phyloP scores from a whole-genome alignment of 2,888 invertebrate species.

The Lissocephala sabroskyi region DNA sequence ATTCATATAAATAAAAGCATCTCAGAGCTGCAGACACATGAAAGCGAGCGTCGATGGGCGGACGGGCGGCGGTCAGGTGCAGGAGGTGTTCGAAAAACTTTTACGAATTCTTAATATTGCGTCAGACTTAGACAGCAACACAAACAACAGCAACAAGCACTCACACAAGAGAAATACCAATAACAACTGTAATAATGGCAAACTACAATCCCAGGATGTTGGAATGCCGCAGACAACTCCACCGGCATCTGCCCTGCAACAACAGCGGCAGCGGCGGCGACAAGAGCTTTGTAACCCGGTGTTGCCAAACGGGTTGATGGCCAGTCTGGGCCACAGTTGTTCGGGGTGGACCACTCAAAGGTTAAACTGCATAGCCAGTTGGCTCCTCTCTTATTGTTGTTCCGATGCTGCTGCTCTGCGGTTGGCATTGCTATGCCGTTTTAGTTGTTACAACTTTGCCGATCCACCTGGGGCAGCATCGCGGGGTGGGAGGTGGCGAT shows the following conservation, averaged over 20 bases:
- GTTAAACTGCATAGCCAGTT: conserved; percentile 34
- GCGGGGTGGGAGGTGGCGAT: background rate
- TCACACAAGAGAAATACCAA: conserved; percentile 30
- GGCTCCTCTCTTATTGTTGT: too few species aligned
- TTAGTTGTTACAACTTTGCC: conserved; percentile 35
- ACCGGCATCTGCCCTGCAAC: conserved; percentile 28
- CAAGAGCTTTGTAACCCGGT: too few species aligned
- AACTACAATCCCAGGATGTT: too few species aligned
- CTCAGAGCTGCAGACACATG: conserved; percentile 57
- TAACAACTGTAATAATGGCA: conserved; percentile 48
- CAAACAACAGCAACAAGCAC: conserved; percentile 31
- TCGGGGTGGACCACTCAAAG: conserved; percentile 47
- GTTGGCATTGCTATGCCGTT: background rate
- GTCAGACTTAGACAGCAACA: conserved; percentile 16
- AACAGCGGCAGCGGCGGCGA: conserved; percentile 46
- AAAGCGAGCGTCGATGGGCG: conserved; percentile 56
- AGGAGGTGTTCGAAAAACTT: conserved; percentile 46
- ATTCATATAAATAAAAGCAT: conserved; percentile 48
- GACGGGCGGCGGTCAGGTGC: conserved; percentile 1
- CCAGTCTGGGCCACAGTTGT: conserved; percentile 32
- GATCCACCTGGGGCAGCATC: conserved; percentile 47
- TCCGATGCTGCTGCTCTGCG: conserved; percentile 12
- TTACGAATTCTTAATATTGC: conserved; percentile 55
- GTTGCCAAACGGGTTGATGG: too few species aligned
- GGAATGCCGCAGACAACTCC: conserved; percentile 53